Percentiles rank a stretch among this genome's conserved stretches.
Conservation (phyloP, 2,113 vertebrate species). For the Rhinogobius similis region DNA sequence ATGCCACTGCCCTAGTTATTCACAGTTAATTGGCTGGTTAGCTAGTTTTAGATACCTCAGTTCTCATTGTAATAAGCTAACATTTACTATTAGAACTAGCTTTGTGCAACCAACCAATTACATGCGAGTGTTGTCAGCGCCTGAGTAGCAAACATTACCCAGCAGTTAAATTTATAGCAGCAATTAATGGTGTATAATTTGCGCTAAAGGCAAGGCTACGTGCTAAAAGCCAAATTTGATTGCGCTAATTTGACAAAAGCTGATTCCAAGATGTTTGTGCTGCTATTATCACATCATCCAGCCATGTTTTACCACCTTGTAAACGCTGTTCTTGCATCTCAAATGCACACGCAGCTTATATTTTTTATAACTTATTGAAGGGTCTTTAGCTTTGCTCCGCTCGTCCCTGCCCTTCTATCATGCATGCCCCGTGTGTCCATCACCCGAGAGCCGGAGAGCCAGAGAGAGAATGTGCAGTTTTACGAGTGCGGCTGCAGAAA, state of each 20-base stretch:
- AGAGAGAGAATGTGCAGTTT: neutral
- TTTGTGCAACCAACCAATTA: neutral
- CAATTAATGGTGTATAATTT: neutral
- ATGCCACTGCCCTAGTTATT: neutral
- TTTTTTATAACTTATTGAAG: neutral
- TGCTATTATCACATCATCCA: neutral
- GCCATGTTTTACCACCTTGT: neutral
- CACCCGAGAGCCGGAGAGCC: conserved; percentile 24
- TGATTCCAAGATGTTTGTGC: neutral
- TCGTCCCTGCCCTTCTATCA: conserved; percentile 15
- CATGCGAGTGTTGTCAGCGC: neutral
- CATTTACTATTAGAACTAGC: neutral
- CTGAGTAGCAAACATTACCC: neutral
- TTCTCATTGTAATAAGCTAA: neutral
- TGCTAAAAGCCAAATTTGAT: neutral
- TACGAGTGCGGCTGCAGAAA: conserved; percentile 12
- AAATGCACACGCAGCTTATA: neutral
- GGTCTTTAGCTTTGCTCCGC: conserved; percentile 32
- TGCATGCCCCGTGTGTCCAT: conserved; percentile 44
- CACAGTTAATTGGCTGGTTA: neutral
- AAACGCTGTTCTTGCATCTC: neutral
- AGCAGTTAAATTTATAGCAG: neutral
- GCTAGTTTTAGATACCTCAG: neutral
- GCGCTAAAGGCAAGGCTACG: neutral
- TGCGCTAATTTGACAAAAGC: neutral